Evolutionary conservation across 1,140 invertebrate species (phyloP), one percentile per base, ranked within the genome.

Genomic region (Drosophila baimaii): DNA sequence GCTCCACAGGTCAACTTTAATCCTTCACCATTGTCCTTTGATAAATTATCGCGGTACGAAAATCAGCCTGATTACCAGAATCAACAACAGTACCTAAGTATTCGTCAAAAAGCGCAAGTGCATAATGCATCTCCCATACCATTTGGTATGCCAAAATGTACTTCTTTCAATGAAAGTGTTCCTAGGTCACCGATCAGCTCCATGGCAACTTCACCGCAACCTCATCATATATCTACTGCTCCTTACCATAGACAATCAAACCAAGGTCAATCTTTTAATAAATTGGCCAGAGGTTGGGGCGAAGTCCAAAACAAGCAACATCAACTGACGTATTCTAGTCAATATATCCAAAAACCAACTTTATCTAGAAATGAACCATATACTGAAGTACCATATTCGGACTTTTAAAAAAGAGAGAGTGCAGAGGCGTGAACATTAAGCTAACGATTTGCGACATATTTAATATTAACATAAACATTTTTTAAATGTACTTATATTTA

Each of bases 271-370:
- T 96, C 96, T 76, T 97, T 96, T 90, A 97, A 97, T 75, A 96
- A 95, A 2, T 95, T 95, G 27, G 95, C 96, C n/a, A 93, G 96
- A 57, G 96, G 96, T 7, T 97, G 96, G 96, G 63, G 57, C n/a
- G 33, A 58, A 8, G 29, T 29, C 3, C 33, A 43, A 8, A 49
- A 17, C 23, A 51, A 27, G 3, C 33, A 41, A 17, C 15, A 27
- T 17, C 33, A 41, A 21, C 21, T 19, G 13, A 17, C 9, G 35
- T 39, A 41, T 21, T 5, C 23, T 17, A 27, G 54, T 46, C 49
- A 5, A 46, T 58, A 56, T 31, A 12, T 23, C 12, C 54, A 47
- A 17, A 46, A 54, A 23, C 5, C 49, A 21, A 39, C 46, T 12
- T 9, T n/a, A 33, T 54, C 31, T 23, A 54, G 19, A 35, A 21